These are phyloP conservation scores for Sussaba pulchella DNA, from an alignment of 2,888 invertebrate genomes.

Conservation along the genomic window DNA sequence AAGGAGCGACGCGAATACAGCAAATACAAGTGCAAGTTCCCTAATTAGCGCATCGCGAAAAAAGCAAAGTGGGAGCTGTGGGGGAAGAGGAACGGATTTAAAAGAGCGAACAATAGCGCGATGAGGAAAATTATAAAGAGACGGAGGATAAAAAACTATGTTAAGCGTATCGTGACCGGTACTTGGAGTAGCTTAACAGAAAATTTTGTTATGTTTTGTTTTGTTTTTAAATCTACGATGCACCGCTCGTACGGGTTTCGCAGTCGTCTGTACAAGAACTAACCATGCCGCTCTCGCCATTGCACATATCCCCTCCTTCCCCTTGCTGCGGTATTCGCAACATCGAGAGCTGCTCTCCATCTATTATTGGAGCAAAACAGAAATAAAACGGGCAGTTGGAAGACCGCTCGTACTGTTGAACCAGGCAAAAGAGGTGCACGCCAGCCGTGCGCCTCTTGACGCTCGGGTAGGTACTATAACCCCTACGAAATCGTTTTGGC, in stretches of 20 bases:
- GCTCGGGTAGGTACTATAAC: constrained; percentile 14
- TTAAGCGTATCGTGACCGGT: constrained; percentile 32
- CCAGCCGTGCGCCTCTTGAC: not conserved
- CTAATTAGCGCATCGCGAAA: constrained; percentile 46
- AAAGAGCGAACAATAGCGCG: constrained; percentile 25
- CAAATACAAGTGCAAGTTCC: constrained; percentile 24
- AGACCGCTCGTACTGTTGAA: constrained; percentile 35
- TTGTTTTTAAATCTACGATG: too few relatives aligned
- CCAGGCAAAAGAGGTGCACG: constrained; percentile 21
- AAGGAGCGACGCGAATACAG: constrained; percentile 30
- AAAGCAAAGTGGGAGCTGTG: not conserved
- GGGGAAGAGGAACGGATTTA: constrained; percentile 7
- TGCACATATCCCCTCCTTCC: constrained; percentile 23
- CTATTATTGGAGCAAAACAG: constrained; percentile 79
- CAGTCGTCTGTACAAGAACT: constrained; percentile 28
- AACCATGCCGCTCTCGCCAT: not conserved
- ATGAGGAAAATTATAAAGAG: not conserved
- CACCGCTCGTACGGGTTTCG: not conserved
- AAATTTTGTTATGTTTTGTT: too few relatives aligned
- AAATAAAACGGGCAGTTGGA: constrained; percentile 76
- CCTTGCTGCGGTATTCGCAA: constrained; percentile 36
- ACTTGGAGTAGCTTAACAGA: not conserved
- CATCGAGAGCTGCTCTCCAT: constrained; percentile 70
- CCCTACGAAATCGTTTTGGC: constrained; percentile 58
- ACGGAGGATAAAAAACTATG: not conserved